These are phyloP conservation scores for Hesperia comma DNA, from an alignment of 2,888 invertebrate genomes.

Conservation along the genomic window DNA sequence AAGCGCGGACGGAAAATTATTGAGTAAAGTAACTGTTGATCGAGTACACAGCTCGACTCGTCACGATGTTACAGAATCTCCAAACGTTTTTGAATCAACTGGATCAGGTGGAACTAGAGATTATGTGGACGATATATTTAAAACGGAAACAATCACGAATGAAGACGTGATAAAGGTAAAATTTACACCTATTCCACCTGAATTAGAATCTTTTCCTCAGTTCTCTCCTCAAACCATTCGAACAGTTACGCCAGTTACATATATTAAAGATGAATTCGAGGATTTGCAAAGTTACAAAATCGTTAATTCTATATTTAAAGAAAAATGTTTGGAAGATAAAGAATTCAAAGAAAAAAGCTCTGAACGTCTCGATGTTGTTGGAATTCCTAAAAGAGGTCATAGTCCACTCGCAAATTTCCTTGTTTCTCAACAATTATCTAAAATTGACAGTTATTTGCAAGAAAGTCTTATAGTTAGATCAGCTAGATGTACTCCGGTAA, in stretches of 20 bases:
- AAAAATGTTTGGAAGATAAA: constrained; percentile 55
- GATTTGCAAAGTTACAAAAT: constrained; percentile 79
- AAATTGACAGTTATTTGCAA: constrained; percentile 74
- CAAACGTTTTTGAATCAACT: constrained; percentile 51
- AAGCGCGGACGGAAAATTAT: constrained; percentile 75
- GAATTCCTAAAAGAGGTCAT: constrained; percentile 53
- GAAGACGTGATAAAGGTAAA: constrained; percentile 76
- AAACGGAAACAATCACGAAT: constrained; percentile 77
- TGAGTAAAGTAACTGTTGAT: constrained; percentile 80
- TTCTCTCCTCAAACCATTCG: constrained; percentile 37
- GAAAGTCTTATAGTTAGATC: constrained; percentile 65
- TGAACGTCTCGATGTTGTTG: constrained; percentile 44
- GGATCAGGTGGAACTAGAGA: constrained; percentile 60
- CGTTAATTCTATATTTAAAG: constrained; percentile 71
- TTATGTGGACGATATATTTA: constrained; percentile 70
- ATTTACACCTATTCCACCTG: constrained; percentile 71
- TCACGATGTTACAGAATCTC: constrained; percentile 73
- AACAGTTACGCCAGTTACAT: constrained; percentile 58
- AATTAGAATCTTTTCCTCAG: constrained; percentile 60
- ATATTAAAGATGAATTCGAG: constrained; percentile 68
- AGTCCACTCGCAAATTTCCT: constrained; percentile 69
- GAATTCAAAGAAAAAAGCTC: constrained; percentile 24
- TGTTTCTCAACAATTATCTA: constrained; percentile 71
- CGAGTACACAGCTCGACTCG: constrained; percentile 72
- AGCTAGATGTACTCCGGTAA: constrained; percentile 45